Evolutionary conservation across 1,140 invertebrate species (phyloP).

Genomic region (Cotesia vestalis): DNA sequence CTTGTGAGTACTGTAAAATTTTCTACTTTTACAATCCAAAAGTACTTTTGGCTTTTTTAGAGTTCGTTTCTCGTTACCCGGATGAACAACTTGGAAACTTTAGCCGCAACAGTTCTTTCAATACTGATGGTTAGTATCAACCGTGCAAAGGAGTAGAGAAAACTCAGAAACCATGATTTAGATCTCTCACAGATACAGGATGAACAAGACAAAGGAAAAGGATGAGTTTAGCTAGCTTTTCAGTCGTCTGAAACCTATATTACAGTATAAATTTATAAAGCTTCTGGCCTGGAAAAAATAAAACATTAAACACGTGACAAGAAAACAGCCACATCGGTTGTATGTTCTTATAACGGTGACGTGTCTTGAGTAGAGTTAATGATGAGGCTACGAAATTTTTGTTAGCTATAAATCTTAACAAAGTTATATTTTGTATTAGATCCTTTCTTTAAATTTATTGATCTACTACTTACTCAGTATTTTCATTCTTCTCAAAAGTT

Average conservation of each 20-base stretch:
- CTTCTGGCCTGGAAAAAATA: not conserved
- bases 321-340: slow-evolving; percentile 34
- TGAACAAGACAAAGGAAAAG: not conserved
- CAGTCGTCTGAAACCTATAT: not conserved
- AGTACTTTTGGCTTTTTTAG: slow-evolving; percentile 30
- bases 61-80: slow-evolving; percentile 33
- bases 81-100: slow-evolving; percentile 27
- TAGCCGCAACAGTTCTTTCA: slow-evolving; percentile 13
- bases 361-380: slow-evolving; percentile 46
- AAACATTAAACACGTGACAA: not conserved
- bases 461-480: no score
- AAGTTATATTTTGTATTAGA: slow-evolving; percentile 27
- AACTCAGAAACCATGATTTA: slow-evolving; percentile 24
- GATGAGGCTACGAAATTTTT: slow-evolving; percentile 41
- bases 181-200: not conserved
- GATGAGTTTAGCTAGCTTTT: not conserved
- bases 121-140: slow-evolving; percentile 11
- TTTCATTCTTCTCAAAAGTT: not conserved
- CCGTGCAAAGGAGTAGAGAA: slow-evolving; percentile 1
- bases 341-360: slow-evolving; percentile 44
- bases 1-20: slow-evolving; percentile 14
- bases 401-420: slow-evolving; percentile 29
- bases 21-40: slow-evolving; percentile 20
- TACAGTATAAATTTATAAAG: not conserved
- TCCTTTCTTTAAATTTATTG: no score